Percentiles rank a stretch among this genome's conserved stretches.
phyloP scores from a whole-genome alignment of 2,797 vertebrate species.

The Poecile montanus region DNA sequence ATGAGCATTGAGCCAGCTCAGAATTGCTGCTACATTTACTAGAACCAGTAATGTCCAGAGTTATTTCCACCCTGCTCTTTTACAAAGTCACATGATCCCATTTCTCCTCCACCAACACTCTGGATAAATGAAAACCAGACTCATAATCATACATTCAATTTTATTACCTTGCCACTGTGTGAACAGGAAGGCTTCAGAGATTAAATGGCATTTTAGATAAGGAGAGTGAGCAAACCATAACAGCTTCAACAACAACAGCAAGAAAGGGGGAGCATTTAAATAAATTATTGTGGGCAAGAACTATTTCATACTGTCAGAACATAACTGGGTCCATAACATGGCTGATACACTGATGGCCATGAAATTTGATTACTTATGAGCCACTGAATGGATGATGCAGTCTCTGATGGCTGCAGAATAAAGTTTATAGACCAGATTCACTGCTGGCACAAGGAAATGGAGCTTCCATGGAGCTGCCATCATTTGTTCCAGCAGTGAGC shows the following conservation, averaged over 20 bases:
- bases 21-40: slow-evolving; percentile 2
- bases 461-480: background rate
- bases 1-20: background rate
- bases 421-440: slow-evolving; percentile 25
- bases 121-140: slow-evolving; percentile 39
- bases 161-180: slow-evolving; percentile 18
- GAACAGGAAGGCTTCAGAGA: slow-evolving; percentile 3
- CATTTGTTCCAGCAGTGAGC: background rate
- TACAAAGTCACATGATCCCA: background rate
- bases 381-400: background rate
- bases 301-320: background rate
- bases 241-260: background rate
- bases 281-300: background rate
- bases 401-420: background rate
- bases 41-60: background rate
- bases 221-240: background rate
- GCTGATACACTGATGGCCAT: background rate
- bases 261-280: background rate
- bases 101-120: slow-evolving; percentile 3
- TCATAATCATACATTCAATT: background rate
- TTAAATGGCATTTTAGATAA: slow-evolving; percentile 21
- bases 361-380: slow-evolving; percentile 33
- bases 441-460: background rate
- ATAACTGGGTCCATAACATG: background rate
- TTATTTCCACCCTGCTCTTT: slow-evolving; percentile 5